These are phyloP conservation scores for Xanthorhoe spadicearia DNA, from an alignment of 2,888 invertebrate species.

Conservation along the genomic window DNA sequence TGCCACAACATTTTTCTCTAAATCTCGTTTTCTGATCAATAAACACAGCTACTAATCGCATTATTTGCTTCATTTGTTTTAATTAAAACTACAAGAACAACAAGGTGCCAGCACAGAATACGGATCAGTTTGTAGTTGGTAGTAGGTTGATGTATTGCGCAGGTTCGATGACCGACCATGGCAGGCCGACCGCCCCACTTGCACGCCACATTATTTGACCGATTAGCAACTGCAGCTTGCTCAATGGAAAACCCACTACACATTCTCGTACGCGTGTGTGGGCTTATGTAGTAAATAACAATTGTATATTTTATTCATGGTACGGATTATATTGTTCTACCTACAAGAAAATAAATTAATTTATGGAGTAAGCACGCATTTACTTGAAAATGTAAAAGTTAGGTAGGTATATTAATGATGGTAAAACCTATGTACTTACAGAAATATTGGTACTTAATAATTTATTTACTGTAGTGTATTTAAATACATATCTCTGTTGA, in stretches of 20 bases:
- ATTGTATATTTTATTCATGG: slow-evolving; percentile 20
- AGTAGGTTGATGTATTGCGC: slow-evolving; percentile 33
- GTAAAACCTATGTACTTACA: too few relatives aligned
- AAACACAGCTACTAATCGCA: background rate
- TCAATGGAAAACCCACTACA: slow-evolving; percentile 70
- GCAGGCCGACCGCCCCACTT: slow-evolving; percentile 53
- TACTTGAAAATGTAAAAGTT: background rate
- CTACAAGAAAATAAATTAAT: slow-evolving; percentile 2
- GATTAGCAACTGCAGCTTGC: slow-evolving; percentile 65
- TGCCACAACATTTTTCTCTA: background rate
- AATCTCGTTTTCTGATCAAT: background rate
- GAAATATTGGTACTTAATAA: too few relatives aligned
- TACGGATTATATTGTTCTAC: slow-evolving; percentile 3
- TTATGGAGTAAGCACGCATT: background rate
- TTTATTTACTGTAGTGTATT: background rate
- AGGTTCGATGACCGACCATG: slow-evolving; percentile 76
- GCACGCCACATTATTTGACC: slow-evolving; percentile 65
- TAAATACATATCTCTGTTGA: background rate
- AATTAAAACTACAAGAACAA: slow-evolving; percentile 13
- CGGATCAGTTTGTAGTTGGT: slow-evolving; percentile 14
- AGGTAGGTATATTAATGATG: too few relatives aligned
- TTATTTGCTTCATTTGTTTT: slow-evolving; percentile 5
- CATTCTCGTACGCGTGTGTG: slow-evolving; percentile 53
- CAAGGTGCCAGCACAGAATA: slow-evolving; percentile 19
- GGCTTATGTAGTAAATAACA: slow-evolving; percentile 32